phyloP scores from a whole-genome alignment of 2,113 vertebrate species.

The Notarius quadriscutis region DNA sequence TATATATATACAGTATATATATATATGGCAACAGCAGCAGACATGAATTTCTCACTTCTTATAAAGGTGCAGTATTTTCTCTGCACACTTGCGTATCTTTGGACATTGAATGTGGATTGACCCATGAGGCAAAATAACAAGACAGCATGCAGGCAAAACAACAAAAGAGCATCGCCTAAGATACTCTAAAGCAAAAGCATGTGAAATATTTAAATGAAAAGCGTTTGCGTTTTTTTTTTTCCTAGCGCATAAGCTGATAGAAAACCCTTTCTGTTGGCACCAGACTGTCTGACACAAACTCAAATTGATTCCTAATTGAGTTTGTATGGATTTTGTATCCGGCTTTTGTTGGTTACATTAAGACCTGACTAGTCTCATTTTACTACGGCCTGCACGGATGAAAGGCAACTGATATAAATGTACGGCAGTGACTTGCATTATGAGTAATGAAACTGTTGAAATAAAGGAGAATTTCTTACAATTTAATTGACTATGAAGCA shows the following conservation, averaged over 20 bases:
- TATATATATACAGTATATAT: too few species aligned
- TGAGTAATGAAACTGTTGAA: conserved; percentile 43
- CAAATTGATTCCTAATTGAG: conserved; percentile 83
- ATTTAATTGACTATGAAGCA: conserved; percentile 28
- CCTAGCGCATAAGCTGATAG: conserved; percentile 82
- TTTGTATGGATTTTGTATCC: conserved; percentile 81
- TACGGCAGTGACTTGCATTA: conserved; percentile 45
- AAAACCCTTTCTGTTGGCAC: conserved; percentile 84
- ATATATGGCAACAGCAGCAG: neutral
- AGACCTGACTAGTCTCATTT: conserved; percentile 79
- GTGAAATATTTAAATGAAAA: conserved; percentile 83
- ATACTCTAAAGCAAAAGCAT: conserved; percentile 76
- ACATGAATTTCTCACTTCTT: neutral
- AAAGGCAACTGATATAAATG: conserved; percentile 66
- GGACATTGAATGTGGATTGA: conserved; percentile 35
- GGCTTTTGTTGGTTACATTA: conserved; percentile 82
- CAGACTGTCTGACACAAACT: conserved; percentile 83
- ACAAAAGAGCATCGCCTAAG: conserved; percentile 73
- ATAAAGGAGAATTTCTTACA: conserved; percentile 11
- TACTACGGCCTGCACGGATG: conserved; percentile 74
- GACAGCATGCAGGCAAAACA: conserved; percentile 56
- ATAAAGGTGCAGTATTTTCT: conserved; percentile 36
- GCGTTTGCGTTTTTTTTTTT: conserved; percentile 74
- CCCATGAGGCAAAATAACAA: conserved; percentile 43
- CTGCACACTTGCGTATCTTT: conserved; percentile 24